A percentile compares a stretch with the other conserved stretches of the same genome.
phyloP scores from a whole-genome alignment of 2,113 vertebrate species.

The Pelmatolapia mariae region DNA sequence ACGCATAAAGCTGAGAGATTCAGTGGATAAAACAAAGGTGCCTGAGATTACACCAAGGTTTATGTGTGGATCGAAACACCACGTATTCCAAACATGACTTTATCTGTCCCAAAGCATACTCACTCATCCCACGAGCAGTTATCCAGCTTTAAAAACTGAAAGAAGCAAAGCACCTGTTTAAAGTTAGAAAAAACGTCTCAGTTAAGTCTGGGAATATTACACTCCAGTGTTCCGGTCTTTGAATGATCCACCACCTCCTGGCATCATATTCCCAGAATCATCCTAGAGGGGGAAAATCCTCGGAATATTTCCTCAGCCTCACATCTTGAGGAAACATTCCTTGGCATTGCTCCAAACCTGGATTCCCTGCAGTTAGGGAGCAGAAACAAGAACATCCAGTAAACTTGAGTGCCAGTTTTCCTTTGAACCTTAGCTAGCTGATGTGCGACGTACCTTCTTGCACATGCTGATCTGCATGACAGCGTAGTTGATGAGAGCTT shows the following conservation, averaged over 20 bases:
- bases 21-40: neutral
- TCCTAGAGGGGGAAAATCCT: neutral
- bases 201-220: neutral
- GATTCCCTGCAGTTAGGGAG: conserved; percentile 78
- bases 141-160: neutral
- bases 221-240: neutral
- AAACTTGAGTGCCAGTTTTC: fast-evolving
- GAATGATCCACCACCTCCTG: neutral
- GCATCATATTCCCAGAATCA: neutral
- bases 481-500: conserved; percentile 87
- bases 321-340: conserved; percentile 97
- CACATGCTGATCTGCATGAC: conserved; percentile 94
- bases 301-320: conserved; percentile 14
- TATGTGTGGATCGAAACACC: neutral
- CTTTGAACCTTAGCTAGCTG: neutral
- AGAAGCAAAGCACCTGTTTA: neutral
- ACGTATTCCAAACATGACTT: neutral
- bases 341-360: conserved; percentile 96
- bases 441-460: conserved; percentile 78
- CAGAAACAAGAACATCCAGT: neutral
- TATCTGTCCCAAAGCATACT: neutral
- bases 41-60: neutral
- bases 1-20: neutral
- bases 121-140: neutral
- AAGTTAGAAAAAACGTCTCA: neutral